Percentiles rank a stretch among this genome's conserved stretches.
These are phyloP conservation scores for Sander vitreus DNA, from an alignment of 2,113 vertebrate species.

Conservation along the genomic window DNA sequence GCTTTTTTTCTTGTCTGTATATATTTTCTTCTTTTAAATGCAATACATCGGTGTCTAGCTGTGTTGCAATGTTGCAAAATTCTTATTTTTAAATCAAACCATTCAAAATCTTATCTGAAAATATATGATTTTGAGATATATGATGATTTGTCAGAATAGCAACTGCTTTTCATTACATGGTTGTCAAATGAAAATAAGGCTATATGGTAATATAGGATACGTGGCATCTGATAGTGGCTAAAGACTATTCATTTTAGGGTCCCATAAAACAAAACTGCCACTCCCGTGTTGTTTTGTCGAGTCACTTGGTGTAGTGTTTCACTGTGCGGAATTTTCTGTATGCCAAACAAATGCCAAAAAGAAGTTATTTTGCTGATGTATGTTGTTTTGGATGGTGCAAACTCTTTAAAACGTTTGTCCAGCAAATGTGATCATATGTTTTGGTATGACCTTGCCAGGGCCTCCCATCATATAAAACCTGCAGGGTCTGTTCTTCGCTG, in stretches of 20 bases:
- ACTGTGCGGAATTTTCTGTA: neutral
- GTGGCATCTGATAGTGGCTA: neutral
- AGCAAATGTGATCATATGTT: neutral
- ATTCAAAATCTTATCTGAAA: neutral
- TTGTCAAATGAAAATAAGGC: neutral
- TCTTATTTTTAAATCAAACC: neutral
- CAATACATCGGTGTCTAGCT: neutral
- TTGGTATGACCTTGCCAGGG: neutral
- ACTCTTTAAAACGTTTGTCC: neutral
- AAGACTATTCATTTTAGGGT: neutral
- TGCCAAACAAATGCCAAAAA: neutral
- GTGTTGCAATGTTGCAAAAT: neutral
- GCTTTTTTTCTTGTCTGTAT: neutral
- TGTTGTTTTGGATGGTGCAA: neutral
- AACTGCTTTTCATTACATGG: neutral
- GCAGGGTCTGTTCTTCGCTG: neutral
- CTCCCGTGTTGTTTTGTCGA: neutral
- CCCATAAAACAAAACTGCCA: neutral
- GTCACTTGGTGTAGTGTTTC: neutral
- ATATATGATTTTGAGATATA: neutral
- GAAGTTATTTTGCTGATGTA: neutral
- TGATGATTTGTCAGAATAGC: neutral
- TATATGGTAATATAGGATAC: neutral
- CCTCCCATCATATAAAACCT: neutral
- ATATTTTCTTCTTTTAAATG: neutral